Base-by-base conservation (phyloP, 2,797 vertebrate genomes). In the Lithobates pipiens region DNA sequence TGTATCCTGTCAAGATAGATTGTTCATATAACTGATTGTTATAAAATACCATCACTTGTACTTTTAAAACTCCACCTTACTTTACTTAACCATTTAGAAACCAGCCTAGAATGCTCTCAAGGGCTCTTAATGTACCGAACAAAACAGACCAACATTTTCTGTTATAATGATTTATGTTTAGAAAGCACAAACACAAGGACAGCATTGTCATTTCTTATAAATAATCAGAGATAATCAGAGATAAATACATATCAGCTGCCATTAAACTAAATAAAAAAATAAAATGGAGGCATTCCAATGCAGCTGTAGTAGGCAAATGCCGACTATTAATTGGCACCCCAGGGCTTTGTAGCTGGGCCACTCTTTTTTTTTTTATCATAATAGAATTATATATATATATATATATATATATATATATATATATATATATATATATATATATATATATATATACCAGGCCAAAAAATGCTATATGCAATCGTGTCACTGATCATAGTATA, bases 31-130 rank as follows among this genome's bases (percentile, higher is more conserved):
- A 74, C 74, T 79, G 84, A 57, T 80, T 85, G 84, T 74, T 72
- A 80, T 85, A 80, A 85, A 85, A 85, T 80, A 68, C 84, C 84
- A 85, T 85, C 84, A 85, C 77, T 79, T 73, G 46, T 44, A 73
- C 76, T 85, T 72, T 73, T 44, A 85, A 79, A 72, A 77, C 82
- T 85, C 83, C 83, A 85, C 83, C 76, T 84, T 78, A 78, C 32
- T 71, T 84, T 13, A 25, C 65, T 39, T 77, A 88, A 85, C 77
- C 61, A 74, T 78, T 74, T n/a, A 29, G 27, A 72, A 77, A 23
- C 68, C 65, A 16, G 3, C 23, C 11, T 21, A 27, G 21, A 78
- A 57, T 16, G 18, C 54, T 61, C 0, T 1, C 54, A 61, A 9
- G 18, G 54, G 54, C 21, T 61, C 8, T 0, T 61, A 61, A 61